These are phyloP conservation scores for Synchiropus splendidus DNA, from an alignment of 2,113 vertebrate genomes.

Conservation along the genomic window DNA sequence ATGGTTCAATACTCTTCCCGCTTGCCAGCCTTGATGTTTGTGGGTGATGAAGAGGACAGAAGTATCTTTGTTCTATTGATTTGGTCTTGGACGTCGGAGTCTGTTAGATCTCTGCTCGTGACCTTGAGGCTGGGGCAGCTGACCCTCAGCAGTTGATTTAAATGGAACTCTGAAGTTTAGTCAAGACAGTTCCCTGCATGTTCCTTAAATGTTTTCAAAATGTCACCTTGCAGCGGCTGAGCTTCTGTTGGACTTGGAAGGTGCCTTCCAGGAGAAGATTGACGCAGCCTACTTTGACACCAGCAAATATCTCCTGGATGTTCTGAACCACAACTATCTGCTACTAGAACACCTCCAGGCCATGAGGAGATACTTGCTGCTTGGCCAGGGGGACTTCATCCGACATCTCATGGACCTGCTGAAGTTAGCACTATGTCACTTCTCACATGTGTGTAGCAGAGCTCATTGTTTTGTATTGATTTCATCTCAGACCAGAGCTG, in stretches of 20 bases:
- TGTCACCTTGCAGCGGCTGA: conserved; percentile 76
- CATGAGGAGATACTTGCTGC: conserved; percentile 91
- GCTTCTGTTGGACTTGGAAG: conserved; percentile 90
- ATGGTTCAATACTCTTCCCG: conserved; percentile 44
- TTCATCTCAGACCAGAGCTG: conserved; percentile 78
- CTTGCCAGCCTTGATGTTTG: conserved; percentile 33
- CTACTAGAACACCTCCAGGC: conserved; percentile 95
- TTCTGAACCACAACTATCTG: conserved; percentile 88
- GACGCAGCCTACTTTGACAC: conserved; percentile 94
- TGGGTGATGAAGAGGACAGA: conserved; percentile 6
- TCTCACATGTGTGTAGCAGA: no score
- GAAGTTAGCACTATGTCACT: conserved; percentile 70
- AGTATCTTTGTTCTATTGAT: conserved; percentile 26
- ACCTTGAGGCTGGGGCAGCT: no score
- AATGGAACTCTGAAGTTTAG: no score
- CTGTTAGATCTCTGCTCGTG: no score
- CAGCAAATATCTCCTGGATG: conserved; percentile 89
- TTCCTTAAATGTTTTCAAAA: background rate
- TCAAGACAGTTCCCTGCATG: no score
- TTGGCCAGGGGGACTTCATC: conserved; percentile 97
- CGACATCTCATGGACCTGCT: conserved; percentile 96
- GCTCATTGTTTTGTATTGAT: background rate
- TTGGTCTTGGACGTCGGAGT: no score
- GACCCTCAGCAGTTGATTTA: no score
- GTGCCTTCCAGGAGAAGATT: conserved; percentile 91